Conservation (phyloP, 2,113 vertebrate genomes). For the Entomyzon cyanotis region DNA sequence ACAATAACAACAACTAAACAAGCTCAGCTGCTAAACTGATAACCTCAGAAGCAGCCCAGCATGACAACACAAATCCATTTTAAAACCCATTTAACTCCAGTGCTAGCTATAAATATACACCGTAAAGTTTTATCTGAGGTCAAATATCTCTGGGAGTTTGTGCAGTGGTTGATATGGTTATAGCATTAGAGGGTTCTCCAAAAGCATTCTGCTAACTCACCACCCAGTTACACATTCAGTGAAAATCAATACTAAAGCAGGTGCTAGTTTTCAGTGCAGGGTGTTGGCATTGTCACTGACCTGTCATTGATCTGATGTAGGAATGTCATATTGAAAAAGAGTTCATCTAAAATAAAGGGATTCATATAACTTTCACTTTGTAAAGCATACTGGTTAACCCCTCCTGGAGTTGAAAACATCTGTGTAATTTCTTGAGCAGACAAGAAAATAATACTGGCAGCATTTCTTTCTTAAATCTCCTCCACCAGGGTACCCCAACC, state of each 20-base stretch:
- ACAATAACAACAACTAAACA: neutral
- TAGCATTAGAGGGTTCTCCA: neutral
- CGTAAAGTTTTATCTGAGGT: neutral
- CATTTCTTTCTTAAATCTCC: neutral
- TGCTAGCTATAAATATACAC: neutral
- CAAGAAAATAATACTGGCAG: neutral
- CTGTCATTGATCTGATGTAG: neutral
- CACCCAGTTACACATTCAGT: neutral
- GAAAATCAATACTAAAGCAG: constrained; percentile 1
- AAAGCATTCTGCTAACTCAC: neutral
- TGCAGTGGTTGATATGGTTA: neutral
- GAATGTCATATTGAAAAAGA: neutral
- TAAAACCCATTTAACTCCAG: neutral
- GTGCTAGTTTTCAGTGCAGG: neutral
- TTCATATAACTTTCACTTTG: neutral
- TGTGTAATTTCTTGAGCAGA: neutral
- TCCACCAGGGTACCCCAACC: neutral
- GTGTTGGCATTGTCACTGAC: neutral
- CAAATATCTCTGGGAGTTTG: neutral
- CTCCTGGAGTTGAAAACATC: neutral
- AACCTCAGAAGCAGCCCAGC: neutral
- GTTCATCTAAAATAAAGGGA: neutral
- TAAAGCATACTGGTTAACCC: neutral
- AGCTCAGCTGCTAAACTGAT: neutral
- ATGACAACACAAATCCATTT: neutral